Percentiles rank a stretch among this genome's conserved stretches.
Conservation (phyloP, 2,797 vertebrate species). For the Macropodus opercularis region DNA sequence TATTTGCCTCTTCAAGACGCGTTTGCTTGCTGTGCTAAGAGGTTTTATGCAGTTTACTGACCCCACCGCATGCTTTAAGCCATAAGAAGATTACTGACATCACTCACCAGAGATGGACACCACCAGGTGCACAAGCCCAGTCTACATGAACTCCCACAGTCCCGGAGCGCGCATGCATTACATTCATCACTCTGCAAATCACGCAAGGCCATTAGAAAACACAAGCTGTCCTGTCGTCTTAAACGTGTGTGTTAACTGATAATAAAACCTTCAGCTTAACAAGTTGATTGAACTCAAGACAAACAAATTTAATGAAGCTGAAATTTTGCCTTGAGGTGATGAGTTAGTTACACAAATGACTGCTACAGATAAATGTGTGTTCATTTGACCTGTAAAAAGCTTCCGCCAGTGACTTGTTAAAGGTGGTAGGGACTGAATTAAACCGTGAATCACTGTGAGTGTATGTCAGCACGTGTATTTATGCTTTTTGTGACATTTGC, state of each 20-base stretch:
- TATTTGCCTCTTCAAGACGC: no score
- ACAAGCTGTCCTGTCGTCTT: neutral
- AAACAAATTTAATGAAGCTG: no score
- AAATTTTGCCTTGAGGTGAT: no score
- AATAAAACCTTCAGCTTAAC: neutral
- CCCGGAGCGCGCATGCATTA: constrained; percentile 4
- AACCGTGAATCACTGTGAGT: neutral
- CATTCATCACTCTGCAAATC: constrained; percentile 13
- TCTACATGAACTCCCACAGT: neutral
- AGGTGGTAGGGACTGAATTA: neutral
- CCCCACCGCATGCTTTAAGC: constrained; percentile 9
- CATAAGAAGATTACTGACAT: constrained; percentile 37
- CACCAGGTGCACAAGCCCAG: constrained; percentile 39
- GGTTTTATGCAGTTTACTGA: neutral
- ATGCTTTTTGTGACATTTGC: constrained; percentile 22
- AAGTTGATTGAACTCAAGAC: no score
- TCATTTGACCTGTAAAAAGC: no score
- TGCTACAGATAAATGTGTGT: no score
- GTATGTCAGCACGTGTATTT: constrained; percentile 7
- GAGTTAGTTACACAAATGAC: no score
- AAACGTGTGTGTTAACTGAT: neutral
- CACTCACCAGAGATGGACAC: constrained; percentile 40
- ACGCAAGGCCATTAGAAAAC: neutral
- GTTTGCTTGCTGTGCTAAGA: neutral
- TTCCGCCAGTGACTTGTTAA: no score